Conservation (phyloP, 37 sponge, comb jelly and placozoan genomes). For the Mnemiopsis leidyi region DNA sequence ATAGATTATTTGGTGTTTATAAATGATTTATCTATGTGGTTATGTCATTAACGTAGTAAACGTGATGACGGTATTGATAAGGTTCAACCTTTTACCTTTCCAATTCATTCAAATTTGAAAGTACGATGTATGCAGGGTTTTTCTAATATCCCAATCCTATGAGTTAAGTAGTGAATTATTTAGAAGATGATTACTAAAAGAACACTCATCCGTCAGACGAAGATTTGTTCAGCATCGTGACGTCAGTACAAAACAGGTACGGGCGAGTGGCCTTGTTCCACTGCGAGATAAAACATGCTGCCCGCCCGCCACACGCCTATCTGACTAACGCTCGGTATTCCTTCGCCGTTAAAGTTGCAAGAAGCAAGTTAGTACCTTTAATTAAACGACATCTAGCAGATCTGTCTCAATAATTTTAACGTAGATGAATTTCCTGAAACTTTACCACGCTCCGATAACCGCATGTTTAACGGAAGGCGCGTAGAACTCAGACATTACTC, state of each 20-base stretch:
- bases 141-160: too few relatives aligned
- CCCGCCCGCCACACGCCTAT: conserved; percentile 57
- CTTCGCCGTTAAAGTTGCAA: conserved; percentile 68
- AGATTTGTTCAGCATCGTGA: conserved; percentile 42
- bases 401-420: not conserved
- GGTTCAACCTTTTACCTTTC: too few relatives aligned
- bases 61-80: too few relatives aligned
- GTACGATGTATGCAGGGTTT: too few relatives aligned
- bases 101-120: too few relatives aligned
- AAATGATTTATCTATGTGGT: too few relatives aligned
- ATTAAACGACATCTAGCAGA: too few relatives aligned
- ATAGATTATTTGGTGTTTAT: not conserved
- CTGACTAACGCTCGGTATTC: conserved; percentile 57
- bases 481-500: too few relatives aligned
- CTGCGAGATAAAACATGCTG: conserved; percentile 67
- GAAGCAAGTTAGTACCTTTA: conserved; percentile 30
- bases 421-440: not conserved
- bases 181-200: not conserved
- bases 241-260: conserved; percentile 55
- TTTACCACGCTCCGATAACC: too few relatives aligned
- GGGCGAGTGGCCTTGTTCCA: conserved; percentile 67
- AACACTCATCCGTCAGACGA: not conserved
- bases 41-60: too few relatives aligned
- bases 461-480: not conserved
- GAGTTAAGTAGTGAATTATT: not conserved